Evolutionary conservation across 2,888 invertebrate species (phyloP).

Genomic region (Stictocephala bisonia): DNA sequence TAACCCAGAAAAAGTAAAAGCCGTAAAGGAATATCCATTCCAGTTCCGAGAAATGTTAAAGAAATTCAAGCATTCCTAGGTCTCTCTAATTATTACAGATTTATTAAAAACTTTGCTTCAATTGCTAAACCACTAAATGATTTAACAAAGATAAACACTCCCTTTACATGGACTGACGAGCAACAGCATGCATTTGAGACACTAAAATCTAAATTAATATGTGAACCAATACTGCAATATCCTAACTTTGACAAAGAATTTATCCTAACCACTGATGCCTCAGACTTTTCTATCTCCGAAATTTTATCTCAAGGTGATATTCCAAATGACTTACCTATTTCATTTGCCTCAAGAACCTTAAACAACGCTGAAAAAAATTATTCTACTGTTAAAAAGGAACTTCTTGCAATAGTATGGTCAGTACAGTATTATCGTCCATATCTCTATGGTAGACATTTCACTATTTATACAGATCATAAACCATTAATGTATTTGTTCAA

Average conservation of each 20-base stretch:
- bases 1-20: not conserved
- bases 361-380: too few species aligned
- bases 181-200: not conserved
- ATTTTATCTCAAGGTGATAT: not conserved
- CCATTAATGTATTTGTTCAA: too few species aligned
- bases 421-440: not conserved
- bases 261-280: not conserved
- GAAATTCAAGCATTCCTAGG: too few species aligned
- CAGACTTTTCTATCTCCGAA: not conserved
- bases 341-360: too few species aligned
- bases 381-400: not conserved
- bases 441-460: too few species aligned
- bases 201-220: not conserved
- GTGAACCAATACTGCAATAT: not conserved
- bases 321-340: not conserved
- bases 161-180: not conserved
- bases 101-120: constrained; percentile 5
- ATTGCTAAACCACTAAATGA: not conserved
- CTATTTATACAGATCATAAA: too few species aligned
- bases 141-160: not conserved
- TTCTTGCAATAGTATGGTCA: constrained; percentile 9
- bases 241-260: too few species aligned
- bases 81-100: not conserved
- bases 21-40: too few species aligned
- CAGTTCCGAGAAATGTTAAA: too few species aligned